Base-by-base conservation (phyloP, 1,140 invertebrate species). In the Drosophila mauritiana region DNA sequence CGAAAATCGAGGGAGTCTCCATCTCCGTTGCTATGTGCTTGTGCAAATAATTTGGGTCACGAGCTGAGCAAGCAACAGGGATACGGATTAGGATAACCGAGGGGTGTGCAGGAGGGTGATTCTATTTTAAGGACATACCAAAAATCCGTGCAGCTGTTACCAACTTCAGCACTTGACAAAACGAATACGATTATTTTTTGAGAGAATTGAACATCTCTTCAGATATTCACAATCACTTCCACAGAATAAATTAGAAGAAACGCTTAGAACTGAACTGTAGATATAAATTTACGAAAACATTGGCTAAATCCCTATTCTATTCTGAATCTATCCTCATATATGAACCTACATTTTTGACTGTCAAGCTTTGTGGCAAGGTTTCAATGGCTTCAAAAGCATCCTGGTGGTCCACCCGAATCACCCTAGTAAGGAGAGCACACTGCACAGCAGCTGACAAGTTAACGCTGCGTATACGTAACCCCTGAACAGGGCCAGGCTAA, bases 41-140 rank as follows among this genome's bases (percentile, higher is more conserved):
- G 68, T 80, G 80, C 68, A 89, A 89, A 89, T 80, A 73, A 88
- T 89, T 88, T 88, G 84, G 84, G 84, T 88, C 84, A 88, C 84
- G 84, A 88, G 81, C 80, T 74, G 76, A 63, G 43, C 61, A 48
- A 62, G 39, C 73, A 67, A 78, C 46, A 58, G 51, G 75, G 56
- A 63, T 70, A 53, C 42, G 54, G 51, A 58, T 54, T 53, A 54
- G 46, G 72, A 34, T 46, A 57, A 55, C 36, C 2, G 37, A 20
- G 12, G 58, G 52, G 20, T 15, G 40, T 12, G 15, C 48, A 25
- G 3, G 13, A 68, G 34, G 59, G 64, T 68, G 39, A 15, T 6
- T 42, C 63, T 7, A 25, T n/a, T 10, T 51, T 8, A 10, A 8
- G 40, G n/a, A 8, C 40, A 15, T 15, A 8, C 8, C 37, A 39